Percentiles rank a stretch among this genome's conserved stretches.
Evolutionary conservation across 2,888 invertebrate genomes (phyloP).

Genomic region (Oithona nana): DNA sequence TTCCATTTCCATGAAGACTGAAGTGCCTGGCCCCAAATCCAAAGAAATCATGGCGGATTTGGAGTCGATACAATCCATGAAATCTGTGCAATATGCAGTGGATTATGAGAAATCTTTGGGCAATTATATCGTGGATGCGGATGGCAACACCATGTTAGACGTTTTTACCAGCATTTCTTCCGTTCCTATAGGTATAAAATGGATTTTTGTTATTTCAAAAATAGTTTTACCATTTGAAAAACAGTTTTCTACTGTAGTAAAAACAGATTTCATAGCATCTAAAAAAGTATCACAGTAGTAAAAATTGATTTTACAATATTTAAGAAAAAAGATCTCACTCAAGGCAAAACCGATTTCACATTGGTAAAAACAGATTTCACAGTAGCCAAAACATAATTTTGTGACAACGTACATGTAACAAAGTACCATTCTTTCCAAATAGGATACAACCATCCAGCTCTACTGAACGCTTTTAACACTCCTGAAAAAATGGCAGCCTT

Average conservation of each 20-base stretch:
- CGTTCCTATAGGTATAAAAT: slow-evolving; percentile 38
- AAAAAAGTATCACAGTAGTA: too few species aligned
- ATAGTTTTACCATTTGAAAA: too few species aligned
- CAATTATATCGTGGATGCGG: slow-evolving; percentile 85
- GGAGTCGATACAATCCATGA: slow-evolving; percentile 16
- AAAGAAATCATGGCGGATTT: slow-evolving; percentile 5
- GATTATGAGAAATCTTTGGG: slow-evolving; percentile 81
- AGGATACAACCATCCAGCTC: slow-evolving; percentile 22
- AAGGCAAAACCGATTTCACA: too few species aligned
- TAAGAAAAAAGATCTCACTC: too few species aligned
- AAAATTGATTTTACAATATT: too few species aligned
- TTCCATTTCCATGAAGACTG: not conserved
- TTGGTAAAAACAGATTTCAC: too few species aligned
- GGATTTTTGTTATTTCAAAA: too few species aligned
- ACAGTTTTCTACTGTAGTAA: too few species aligned
- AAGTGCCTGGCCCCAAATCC: slow-evolving; percentile 13
- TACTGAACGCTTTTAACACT: slow-evolving; percentile 17
- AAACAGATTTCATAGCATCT: too few species aligned
- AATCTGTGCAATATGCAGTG: slow-evolving; percentile 43
- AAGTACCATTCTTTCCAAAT: too few species aligned
- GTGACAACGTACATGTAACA: too few species aligned
- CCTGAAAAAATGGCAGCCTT: slow-evolving; percentile 32
- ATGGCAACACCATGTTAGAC: slow-evolving; percentile 74
- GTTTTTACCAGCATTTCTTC: slow-evolving; percentile 81
- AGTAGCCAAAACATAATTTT: too few species aligned